These are phyloP conservation scores for Amniataba percoides DNA, from an alignment of 2,797 vertebrate genomes.

Conservation along the genomic window DNA sequence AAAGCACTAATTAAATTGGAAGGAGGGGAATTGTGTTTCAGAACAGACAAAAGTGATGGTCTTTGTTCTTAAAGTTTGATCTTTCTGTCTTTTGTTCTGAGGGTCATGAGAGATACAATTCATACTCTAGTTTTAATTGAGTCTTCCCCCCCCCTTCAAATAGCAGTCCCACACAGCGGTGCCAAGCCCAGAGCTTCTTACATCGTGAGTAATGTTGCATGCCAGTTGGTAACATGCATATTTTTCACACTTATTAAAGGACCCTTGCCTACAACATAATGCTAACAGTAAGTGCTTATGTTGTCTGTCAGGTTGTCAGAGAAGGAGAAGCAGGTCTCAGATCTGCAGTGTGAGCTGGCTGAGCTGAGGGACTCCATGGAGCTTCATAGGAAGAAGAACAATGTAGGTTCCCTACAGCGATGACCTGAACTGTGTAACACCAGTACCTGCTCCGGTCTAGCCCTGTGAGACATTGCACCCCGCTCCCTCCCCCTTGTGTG, in stretches of 20 bases:
- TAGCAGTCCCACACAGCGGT: conserved; percentile 71
- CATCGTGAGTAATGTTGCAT: conserved; percentile 76
- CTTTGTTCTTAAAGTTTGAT: background rate
- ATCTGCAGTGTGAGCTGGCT: conserved; percentile 87
- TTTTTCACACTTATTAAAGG: background rate
- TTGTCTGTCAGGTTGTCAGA: conserved; percentile 88
- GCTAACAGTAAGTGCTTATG: conserved; percentile 7
- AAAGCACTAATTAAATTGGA: background rate
- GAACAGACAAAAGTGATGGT: background rate
- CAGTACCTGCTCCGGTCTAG: conserved; percentile 17
- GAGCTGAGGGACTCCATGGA: conserved; percentile 91
- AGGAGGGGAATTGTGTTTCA: background rate
- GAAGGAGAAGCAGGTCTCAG: conserved; percentile 88
- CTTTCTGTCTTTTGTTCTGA: background rate
- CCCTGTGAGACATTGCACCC: conserved; percentile 21
- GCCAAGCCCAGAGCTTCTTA: conserved; percentile 81
- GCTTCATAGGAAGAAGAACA: conserved; percentile 96
- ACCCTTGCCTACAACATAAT: background rate
- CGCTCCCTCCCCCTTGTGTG: conserved; percentile 35
- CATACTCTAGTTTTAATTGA: background rate
- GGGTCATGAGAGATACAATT: background rate
- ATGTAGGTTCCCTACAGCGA: conserved; percentile 87
- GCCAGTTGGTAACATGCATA: background rate
- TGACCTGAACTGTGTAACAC: conserved; percentile 6
- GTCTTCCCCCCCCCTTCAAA: background rate